These are phyloP conservation scores for Drosophila nigritarsus DNA, from an alignment of 2,888 invertebrate genomes.

Conservation along the genomic window DNA sequence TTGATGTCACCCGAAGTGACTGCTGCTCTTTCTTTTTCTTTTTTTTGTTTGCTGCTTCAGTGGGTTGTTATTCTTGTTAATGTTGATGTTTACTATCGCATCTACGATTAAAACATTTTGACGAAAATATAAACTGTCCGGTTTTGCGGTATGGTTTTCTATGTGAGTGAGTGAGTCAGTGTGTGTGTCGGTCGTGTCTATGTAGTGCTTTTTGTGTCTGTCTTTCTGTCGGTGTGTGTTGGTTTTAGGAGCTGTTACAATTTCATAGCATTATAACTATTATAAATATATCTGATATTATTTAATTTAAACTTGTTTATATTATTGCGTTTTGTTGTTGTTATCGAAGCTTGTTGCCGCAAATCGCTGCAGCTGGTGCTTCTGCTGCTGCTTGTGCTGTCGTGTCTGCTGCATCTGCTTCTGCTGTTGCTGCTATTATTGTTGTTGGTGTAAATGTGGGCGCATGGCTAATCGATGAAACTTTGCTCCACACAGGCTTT, in stretches of 20 bases:
- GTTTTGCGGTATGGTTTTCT: constrained; percentile 13
- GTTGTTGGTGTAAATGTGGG: constrained; percentile 66
- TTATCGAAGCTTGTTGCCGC: constrained; percentile 47
- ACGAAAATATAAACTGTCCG: constrained; percentile 54
- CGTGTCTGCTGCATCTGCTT: constrained; percentile 28
- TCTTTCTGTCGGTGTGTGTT: constrained; percentile 28
- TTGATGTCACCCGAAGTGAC: constrained; percentile 32
- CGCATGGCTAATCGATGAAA: constrained; percentile 94
- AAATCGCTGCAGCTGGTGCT: constrained; percentile 34
- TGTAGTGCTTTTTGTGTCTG: constrained; percentile 28
- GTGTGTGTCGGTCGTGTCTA: constrained; percentile 7
- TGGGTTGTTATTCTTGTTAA: constrained; percentile 33
- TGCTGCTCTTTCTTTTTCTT: constrained; percentile 21
- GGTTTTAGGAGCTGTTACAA: constrained; percentile 72
- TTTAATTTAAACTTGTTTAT: constrained; percentile 76
- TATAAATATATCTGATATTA: constrained; percentile 75
- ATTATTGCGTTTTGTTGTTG: constrained; percentile 70
- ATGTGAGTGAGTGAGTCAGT: constrained; percentile 11
- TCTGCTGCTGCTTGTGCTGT: constrained; percentile 24
- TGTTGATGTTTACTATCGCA: constrained; percentile 24
- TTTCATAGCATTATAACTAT: constrained; percentile 75
- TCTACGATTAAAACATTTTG: constrained; percentile 45
- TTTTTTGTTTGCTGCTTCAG: constrained; percentile 44
- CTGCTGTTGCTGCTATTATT: constrained; percentile 40
- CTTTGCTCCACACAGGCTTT: constrained; percentile 99